These are phyloP conservation scores for Trisateles emortualis DNA, from an alignment of 2,888 invertebrate species.

Conservation along the genomic window DNA sequence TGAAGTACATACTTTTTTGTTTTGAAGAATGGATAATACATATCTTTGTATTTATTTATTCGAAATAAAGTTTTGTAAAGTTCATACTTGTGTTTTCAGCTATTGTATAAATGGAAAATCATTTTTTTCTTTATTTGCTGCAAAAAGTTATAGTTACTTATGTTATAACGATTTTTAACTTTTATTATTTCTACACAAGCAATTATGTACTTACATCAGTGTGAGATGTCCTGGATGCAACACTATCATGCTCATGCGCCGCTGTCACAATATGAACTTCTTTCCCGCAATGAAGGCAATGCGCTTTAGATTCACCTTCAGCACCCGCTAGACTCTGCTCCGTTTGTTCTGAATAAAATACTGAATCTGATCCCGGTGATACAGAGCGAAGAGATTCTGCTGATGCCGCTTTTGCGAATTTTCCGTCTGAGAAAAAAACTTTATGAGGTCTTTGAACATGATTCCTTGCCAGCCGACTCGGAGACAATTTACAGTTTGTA, in stretches of 20 bases:
- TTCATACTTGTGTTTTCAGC: no score
- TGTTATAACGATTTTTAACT: no score
- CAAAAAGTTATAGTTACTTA: no score
- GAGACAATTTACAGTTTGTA: not conserved
- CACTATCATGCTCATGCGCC: slow-evolving; percentile 76
- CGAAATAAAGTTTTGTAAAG: no score
- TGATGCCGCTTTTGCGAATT: slow-evolving; percentile 92
- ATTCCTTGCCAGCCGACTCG: not conserved
- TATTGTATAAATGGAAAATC: no score
- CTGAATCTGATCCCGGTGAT: slow-evolving; percentile 96
- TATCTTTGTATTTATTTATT: no score
- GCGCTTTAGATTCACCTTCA: slow-evolving; percentile 88
- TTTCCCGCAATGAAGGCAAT: slow-evolving; percentile 94
- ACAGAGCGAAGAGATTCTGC: slow-evolving; percentile 96
- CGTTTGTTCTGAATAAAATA: slow-evolving; percentile 94
- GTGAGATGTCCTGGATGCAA: slow-evolving; percentile 77
- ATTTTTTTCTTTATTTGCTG: no score
- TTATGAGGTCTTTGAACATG: slow-evolving; percentile 3
- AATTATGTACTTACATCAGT: slow-evolving; percentile 73
- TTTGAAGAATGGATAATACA: no score
- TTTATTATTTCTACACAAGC: no score
- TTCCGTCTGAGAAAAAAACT: slow-evolving; percentile 66
- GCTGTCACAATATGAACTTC: slow-evolving; percentile 90
- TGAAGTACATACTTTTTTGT: no score
- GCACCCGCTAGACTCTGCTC: slow-evolving; percentile 83